These are phyloP conservation scores for Astreopora myriophthalma DNA, from an alignment of 64 coral and sea anemone species.

Conservation along the genomic window DNA sequence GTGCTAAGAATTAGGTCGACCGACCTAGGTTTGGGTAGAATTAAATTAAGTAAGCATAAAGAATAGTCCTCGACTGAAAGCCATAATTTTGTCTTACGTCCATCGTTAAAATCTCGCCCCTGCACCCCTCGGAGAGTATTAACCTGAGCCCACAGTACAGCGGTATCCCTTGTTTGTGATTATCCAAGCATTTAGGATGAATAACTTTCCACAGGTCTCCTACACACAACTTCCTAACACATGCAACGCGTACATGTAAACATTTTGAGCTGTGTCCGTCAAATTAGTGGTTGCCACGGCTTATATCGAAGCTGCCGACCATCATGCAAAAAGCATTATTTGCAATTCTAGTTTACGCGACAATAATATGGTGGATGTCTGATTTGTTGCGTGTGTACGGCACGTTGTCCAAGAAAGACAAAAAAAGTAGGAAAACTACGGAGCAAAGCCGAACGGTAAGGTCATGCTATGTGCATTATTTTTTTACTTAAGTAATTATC, in stretches of 20 bases:
- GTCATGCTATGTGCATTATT: background rate
- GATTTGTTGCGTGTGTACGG: background rate
- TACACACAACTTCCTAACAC: background rate
- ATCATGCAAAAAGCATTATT: background rate
- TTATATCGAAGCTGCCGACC: background rate
- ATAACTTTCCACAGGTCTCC: background rate
- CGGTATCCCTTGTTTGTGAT: no score
- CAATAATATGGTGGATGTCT: background rate
- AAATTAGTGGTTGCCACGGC: background rate
- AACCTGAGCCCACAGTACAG: no score
- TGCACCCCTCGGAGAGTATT: no score
- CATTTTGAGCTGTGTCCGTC: background rate
- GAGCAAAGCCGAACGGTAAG: slow-evolving; percentile 8
- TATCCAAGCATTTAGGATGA: no score
- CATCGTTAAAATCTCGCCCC: no score
- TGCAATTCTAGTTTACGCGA: background rate
- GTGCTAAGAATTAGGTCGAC: no score
- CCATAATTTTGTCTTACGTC: no score
- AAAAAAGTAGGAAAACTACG: background rate
- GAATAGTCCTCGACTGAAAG: no score
- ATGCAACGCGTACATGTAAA: background rate
- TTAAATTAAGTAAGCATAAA: no score
- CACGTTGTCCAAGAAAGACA: slow-evolving; percentile 25
- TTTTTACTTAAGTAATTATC: background rate
- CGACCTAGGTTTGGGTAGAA: no score